Evolutionary conservation across 2,888 invertebrate genomes (phyloP).

Genomic region (Junonia oenone): DNA sequence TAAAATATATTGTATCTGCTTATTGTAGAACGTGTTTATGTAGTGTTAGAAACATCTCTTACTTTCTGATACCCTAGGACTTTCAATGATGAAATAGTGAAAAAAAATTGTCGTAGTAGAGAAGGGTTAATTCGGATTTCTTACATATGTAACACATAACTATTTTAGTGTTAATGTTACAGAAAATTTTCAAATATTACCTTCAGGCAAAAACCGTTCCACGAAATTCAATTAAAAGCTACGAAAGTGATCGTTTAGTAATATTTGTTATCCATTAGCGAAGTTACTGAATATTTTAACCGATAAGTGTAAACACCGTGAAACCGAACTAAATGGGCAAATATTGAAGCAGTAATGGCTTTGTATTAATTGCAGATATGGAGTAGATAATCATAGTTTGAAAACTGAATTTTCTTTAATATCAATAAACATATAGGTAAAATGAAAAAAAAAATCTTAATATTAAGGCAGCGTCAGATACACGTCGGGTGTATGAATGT

Average conservation of each 20-base stretch:
- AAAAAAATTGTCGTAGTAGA: background rate
- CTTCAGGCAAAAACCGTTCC: background rate
- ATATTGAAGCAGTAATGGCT: background rate
- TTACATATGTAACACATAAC: no score
- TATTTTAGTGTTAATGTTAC: background rate
- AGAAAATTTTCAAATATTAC: background rate
- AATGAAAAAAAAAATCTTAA: no score
- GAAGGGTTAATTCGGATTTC: background rate
- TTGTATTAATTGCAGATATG: background rate
- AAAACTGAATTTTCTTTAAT: background rate
- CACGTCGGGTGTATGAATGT: no score
- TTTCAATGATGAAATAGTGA: background rate
- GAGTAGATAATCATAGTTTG: background rate
- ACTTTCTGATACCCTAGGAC: background rate
- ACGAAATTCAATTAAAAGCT: background rate
- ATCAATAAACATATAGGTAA: no score
- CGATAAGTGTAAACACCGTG: constrained; percentile 9
- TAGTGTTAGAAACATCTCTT: background rate
- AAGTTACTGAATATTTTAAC: constrained; percentile 15
- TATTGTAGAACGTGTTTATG: constrained; percentile 14
- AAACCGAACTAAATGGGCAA: constrained; percentile 2
- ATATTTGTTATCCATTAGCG: constrained; percentile 20
- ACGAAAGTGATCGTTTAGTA: constrained; percentile 4
- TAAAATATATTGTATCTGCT: constrained; percentile 21
- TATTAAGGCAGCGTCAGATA: no score